Evolutionary conservation across 2,797 vertebrate genomes (phyloP), one percentile per base, ranked within the genome.

Genomic region (Lemur catta): DNA sequence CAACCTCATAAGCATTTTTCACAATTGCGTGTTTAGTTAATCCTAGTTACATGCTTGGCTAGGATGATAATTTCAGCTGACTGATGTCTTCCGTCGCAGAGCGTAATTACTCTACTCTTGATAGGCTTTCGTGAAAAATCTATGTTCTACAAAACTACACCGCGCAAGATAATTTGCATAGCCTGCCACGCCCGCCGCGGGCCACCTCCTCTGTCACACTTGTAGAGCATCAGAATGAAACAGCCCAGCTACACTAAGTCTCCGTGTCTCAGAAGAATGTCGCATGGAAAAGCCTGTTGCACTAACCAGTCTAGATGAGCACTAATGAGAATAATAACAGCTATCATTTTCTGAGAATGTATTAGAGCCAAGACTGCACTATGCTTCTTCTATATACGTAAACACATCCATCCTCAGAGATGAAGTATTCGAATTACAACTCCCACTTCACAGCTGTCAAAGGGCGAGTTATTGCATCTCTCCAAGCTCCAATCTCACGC

Each of bases 41-140:
- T 84, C 41, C 35, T 74, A 74, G 69, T 79, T 48, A 67, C 81
- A 46, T 7, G 38, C 81, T 82, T 81, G 92, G 84, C 76, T 87
- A 9, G 69, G 72, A 87, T 26, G 81, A 67, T 74, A 20, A 74
- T 69, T 87, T 79, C 38, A 52, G 63, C 90, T 52, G 80, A 82
- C 63, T 8, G 63, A 69, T 59, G 55, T 55, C 67, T 84, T 82
- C 55, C 15, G 17, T 82, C 22, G 4, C 4, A 0, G n/a, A 84
- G 76, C 67, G 48, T 48, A 78, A 92, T 78, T 72, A 61, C 50
- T 57, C 69, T 43, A n/a, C 14, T 63, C 55, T 46, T 52, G 76
- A 87, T 33, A 72, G 35, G 55, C 50, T 82, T 87, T 67, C 0
- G 0, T n/a, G 52, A 50, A 71, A 84, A 74, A 92, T 33, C n/a